Evolutionary conservation across 2,888 invertebrate genomes (phyloP).

Genomic region (Therioaphis trifolii): DNA sequence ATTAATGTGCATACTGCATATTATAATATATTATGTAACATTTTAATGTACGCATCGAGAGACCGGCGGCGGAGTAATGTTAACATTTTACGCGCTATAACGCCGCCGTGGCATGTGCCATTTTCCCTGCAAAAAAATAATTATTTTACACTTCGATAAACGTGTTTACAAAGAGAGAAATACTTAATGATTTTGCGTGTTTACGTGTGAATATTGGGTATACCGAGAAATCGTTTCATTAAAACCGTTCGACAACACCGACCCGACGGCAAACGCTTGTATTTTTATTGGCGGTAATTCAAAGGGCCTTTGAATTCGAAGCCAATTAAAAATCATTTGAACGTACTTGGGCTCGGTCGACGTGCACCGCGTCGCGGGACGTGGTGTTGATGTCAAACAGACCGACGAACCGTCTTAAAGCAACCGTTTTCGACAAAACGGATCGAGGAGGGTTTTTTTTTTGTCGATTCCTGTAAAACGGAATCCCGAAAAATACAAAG

Average conservation of each 20-base stretch:
- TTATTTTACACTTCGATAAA: too few species aligned
- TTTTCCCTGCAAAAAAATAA: too few species aligned
- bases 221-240: neutral
- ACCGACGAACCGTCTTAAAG: conserved; percentile 3
- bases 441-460: neutral
- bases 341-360: neutral
- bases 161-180: too few species aligned
- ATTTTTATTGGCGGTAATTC: neutral
- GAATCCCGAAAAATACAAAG: neutral
- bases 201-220: too few species aligned
- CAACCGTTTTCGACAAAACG: conserved; percentile 36
- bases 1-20: too few species aligned
- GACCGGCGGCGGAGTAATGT: too few species aligned
- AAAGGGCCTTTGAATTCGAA: conserved; percentile 20
- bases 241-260: neutral
- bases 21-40: too few species aligned
- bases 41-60: too few species aligned
- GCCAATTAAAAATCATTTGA: conserved; percentile 34
- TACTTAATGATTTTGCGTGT: too few species aligned
- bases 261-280: neutral
- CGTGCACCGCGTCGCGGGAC: too few species aligned
- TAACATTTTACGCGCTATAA: too few species aligned
- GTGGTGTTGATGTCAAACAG: conserved; percentile 28
- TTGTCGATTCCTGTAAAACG: neutral
- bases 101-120: too few species aligned